Base-by-base conservation (phyloP, 2,113 vertebrate species). In the Conger conger region DNA sequence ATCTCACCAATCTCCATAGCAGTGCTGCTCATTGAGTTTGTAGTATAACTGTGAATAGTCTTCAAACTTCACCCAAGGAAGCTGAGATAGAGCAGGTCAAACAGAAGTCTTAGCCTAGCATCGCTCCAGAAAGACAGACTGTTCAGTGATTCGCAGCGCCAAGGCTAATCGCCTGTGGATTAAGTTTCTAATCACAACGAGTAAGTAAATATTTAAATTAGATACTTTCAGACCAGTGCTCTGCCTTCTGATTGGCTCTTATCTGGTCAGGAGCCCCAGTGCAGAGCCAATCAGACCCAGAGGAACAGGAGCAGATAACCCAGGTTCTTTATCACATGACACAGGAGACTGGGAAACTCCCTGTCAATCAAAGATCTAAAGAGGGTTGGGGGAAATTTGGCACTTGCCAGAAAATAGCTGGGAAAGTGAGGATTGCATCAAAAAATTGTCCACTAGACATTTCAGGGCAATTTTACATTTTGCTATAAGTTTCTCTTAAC, bases 101-200 rank as follows among this genome's bases (percentile, higher is more conserved):
- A 91, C 82, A 89, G 84, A 83, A 88, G 73, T 79, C 88, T 86
- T 85, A 83, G 88, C 85, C 88, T 86, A 88, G 90, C 84, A 45
- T 54, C 68, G 45, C 60, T 87, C 85, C 83, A 83, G 79, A 87
- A 87, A 87, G 89, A 86, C 82, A 81, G 83, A 84, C 85, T 90
- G 89, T 91, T 88, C 88, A 87, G 88, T 88, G 91, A 92, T 93
- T 92, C 91, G 90, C 91, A 92, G 92, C 92, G 91, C 88, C 89
- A 89, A 89, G 87, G 91, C 91, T 93, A 91, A 94, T 94, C 90
- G 87, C 83, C 82, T 81, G 84, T 86, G 93, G 94, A 94, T 95
- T 95, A 94, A 91, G 91, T 92, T 91, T 91, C 87, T 93, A 94
- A 94, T 93, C 92, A 85, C 88, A 88, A 79, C 83, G 89, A 91